These are phyloP conservation scores for Andrena bicolor DNA, from an alignment of 2,888 invertebrate genomes.

Conservation along the genomic window DNA sequence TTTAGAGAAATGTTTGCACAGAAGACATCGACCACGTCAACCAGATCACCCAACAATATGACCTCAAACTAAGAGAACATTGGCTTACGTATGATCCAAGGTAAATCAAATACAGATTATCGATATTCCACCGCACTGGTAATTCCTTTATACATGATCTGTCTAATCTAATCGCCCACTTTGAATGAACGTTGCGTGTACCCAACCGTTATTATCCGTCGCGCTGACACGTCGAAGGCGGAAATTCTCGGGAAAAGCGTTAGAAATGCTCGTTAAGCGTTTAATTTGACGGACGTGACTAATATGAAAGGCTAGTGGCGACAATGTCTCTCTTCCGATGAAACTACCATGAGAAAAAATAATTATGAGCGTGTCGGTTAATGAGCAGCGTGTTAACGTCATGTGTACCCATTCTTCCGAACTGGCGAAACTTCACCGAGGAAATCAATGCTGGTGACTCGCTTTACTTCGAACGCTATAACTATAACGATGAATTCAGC, in stretches of 20 bases:
- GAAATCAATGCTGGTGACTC: not conserved
- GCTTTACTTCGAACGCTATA: not conserved
- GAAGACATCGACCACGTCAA: no score
- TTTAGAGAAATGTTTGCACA: no score
- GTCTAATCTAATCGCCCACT: not conserved
- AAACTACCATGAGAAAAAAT: slow-evolving; percentile 16
- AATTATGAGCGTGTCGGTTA: slow-evolving; percentile 21
- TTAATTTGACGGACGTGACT: slow-evolving; percentile 55
- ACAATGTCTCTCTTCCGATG: slow-evolving; percentile 25
- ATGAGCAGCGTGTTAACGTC: slow-evolving; percentile 4
- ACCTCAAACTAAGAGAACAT: no score
- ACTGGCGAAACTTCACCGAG: not conserved
- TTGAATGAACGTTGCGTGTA: not conserved
- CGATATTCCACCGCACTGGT: not conserved
- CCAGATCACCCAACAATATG: no score
- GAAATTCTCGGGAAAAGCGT: slow-evolving; percentile 21
- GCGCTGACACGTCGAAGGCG: not conserved
- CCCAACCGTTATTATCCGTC: no score
- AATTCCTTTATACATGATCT: not conserved
- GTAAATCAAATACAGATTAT: no score
- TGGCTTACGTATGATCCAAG: no score
- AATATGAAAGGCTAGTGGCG: slow-evolving; percentile 6
- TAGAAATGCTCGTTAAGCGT: slow-evolving; percentile 54
- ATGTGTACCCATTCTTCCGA: slow-evolving; percentile 1
- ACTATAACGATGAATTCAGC: not conserved